These are phyloP conservation scores for Odontomyia ornata DNA, from an alignment of 2,888 invertebrate genomes.

Conservation along the genomic window DNA sequence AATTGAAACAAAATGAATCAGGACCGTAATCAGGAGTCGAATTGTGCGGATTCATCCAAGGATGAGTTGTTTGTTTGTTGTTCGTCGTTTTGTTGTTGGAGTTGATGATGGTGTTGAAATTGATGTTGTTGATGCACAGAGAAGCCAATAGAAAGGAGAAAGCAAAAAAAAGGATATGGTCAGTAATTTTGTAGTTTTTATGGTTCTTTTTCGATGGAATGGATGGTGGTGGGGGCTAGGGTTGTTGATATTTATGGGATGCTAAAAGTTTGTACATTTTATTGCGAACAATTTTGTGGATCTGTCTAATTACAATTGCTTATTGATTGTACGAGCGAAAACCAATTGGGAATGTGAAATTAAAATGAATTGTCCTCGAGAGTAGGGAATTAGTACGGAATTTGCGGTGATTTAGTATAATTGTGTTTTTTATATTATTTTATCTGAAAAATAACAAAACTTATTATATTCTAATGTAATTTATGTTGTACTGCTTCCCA, in stretches of 20 bases:
- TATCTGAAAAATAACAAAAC: too few species aligned
- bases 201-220: not conserved
- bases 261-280: conserved; percentile 25
- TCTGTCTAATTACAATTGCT: conserved; percentile 47
- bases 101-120: conserved; percentile 5
- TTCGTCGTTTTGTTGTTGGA: conserved; percentile 1
- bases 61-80: not conserved
- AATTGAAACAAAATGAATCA: conserved; percentile 27
- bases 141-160: conserved; percentile 13
- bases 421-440: too few species aligned
- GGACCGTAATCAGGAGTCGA: conserved; percentile 26
- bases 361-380: not conserved
- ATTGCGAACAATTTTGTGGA: conserved; percentile 43
- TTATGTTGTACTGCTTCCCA: too few species aligned
- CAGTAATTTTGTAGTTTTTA: conserved; percentile 43
- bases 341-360: not conserved
- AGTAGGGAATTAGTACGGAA: too few species aligned
- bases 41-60: conserved; percentile 2
- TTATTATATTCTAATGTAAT: too few species aligned
- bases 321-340: conserved; percentile 39
- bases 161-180: conserved; percentile 45
- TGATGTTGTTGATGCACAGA: not conserved
- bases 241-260: conserved; percentile 28
- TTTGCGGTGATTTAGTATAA: too few species aligned
- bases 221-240: not conserved